These are phyloP conservation scores for Azorinus chamasolen DNA, from an alignment of 2,888 invertebrate genomes.

Conservation along the genomic window DNA sequence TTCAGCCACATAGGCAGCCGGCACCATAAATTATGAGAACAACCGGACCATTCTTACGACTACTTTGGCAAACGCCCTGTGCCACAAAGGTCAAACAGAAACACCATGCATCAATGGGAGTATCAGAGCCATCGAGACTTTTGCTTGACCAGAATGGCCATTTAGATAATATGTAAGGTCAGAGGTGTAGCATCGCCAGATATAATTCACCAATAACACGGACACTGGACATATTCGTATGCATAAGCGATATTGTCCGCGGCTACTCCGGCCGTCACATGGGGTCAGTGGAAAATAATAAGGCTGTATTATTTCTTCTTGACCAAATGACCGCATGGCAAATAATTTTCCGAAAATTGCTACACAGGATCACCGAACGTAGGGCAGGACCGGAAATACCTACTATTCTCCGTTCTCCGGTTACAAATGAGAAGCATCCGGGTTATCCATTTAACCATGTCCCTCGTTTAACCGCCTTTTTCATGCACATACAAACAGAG, in stretches of 20 bases:
- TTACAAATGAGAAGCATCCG: too few species aligned
- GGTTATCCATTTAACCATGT: too few species aligned
- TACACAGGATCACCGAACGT: too few species aligned
- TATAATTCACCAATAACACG: conserved; percentile 33
- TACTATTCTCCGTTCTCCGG: too few species aligned
- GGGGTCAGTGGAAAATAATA: neutral
- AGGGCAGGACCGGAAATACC: too few species aligned
- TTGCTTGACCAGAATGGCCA: conserved; percentile 42
- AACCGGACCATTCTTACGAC: conserved; percentile 43
- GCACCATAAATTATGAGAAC: conserved; percentile 62
- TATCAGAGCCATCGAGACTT: conserved; percentile 25
- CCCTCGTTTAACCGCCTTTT: too few species aligned
- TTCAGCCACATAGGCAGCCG: conserved; percentile 45
- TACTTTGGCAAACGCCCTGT: conserved; percentile 57
- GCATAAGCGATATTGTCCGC: neutral
- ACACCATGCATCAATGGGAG: conserved; percentile 37
- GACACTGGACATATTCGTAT: conserved; percentile 41
- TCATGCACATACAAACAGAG: too few species aligned
- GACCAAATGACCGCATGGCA: too few species aligned
- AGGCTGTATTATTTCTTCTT: neutral
- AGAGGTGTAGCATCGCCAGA: conserved; percentile 22
- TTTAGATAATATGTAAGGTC: conserved; percentile 50
- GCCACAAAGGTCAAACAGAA: conserved; percentile 52
- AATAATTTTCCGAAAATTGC: too few species aligned
- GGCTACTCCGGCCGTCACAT: neutral